Conservation (phyloP, 2,113 vertebrate species). For the Tetrao urogallus region DNA sequence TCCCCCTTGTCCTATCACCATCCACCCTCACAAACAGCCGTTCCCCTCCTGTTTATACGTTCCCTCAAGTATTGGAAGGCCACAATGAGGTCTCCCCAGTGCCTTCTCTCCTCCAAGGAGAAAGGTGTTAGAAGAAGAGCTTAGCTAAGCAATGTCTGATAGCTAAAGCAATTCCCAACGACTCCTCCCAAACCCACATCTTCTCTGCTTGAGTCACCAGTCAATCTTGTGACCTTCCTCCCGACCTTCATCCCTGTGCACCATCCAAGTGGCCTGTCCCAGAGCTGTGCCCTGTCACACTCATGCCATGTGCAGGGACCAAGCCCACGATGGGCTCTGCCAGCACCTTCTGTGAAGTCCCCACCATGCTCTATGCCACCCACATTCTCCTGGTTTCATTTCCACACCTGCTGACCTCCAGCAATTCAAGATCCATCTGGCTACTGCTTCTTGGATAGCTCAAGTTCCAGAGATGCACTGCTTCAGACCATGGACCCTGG, state of each 20-base stretch:
- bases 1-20: too few species aligned
- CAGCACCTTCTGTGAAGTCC: background rate
- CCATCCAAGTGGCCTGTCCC: background rate
- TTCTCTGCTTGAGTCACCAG: background rate
- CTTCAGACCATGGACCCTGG: background rate
- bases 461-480: fast-evolving
- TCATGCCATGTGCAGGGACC: fast-evolving
- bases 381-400: background rate
- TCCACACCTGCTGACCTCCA: background rate
- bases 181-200: fast-evolving
- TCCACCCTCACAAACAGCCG: too few species aligned
- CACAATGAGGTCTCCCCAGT: too few species aligned
- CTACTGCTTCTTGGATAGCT: fast-evolving
- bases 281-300: fast-evolving
- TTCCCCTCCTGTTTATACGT: too few species aligned
- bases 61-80: too few species aligned
- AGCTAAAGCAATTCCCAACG: background rate
- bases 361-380: background rate
- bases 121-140: background rate
- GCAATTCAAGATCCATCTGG: background rate
- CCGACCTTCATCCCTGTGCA: background rate
- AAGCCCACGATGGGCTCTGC: background rate
- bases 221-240: background rate
- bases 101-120: background rate
- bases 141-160: fast-evolving